Evolutionary conservation across 2,113 vertebrate species (phyloP), one percentile per base, ranked within the genome.

Genomic region (Nothoprocta pentlandii): DNA sequence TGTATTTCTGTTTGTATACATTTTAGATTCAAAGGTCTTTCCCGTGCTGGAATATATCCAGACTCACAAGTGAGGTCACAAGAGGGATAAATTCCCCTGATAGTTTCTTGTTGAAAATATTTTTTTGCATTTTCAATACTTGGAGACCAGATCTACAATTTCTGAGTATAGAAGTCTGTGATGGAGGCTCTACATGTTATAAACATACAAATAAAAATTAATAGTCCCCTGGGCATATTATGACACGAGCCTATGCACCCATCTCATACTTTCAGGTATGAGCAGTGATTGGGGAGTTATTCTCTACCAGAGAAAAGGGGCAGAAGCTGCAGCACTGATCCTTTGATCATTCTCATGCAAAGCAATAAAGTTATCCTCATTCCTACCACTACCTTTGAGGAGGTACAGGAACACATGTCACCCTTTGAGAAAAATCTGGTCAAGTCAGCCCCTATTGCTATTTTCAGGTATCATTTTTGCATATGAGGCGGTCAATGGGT

Each of bases 1-100:
- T 87, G 87, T 94, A 66, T 87, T 94, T 56, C 53, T 92, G 81
- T 94, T 95, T 95, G 91, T 94, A 95, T 73, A 95, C 87, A 89
- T 95, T 87, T 94, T 81, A 87, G 92, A 87, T 82, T 85, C 78
- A 78, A 64, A 95, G 87, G 53, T 94, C 80, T 94, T 66, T 85
- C 80, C 77, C 67, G 53, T n/a, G 80, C 93, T 95, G 93, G 90
- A 94, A 66, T n/a, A 64, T 32, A 53, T 91, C 85, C 95, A 94
- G 80, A 59, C 93, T 74, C n/a, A 5, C 44, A 63, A 86, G 44
- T 0, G 0, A 81, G 80, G 85, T 86, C 80, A 68, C 68, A 26
- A 68, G 28, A 81, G 32, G 73, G 56, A 75, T 22, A 70, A 32
- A 42, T 82, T 80, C 85, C 76, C 63, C 66, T 71, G 68, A 68